Evolutionary conservation across 2,797 vertebrate genomes (phyloP).

Genomic region (Gallinago stenura): DNA sequence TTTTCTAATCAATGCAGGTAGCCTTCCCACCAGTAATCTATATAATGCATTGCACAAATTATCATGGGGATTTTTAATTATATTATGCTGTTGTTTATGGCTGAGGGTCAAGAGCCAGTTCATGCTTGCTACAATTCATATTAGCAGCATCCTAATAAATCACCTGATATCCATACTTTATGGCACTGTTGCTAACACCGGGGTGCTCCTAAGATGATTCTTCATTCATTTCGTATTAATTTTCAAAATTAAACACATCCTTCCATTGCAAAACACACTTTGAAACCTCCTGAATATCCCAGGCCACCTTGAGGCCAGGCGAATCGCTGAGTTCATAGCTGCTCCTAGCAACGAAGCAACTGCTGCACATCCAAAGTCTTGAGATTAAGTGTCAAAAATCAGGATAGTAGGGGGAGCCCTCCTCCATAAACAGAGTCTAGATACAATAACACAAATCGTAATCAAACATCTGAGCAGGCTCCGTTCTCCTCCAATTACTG

Average conservation of each 20-base stretch:
- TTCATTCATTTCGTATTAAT: neutral
- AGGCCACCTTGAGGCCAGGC: neutral
- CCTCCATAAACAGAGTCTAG: neutral
- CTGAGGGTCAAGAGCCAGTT: neutral
- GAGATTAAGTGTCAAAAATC: neutral
- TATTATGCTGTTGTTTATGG: neutral
- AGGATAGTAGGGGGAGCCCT: neutral
- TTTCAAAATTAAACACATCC: neutral
- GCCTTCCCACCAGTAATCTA: neutral
- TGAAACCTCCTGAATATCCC: neutral
- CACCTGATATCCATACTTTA: neutral
- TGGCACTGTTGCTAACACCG: neutral
- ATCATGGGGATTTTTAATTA: fast-evolving
- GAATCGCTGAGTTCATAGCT: neutral
- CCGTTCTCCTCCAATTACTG: neutral
- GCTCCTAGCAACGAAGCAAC: neutral
- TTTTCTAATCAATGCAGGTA: neutral
- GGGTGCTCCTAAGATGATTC: neutral
- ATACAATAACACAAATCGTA: neutral
- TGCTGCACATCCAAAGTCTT: neutral
- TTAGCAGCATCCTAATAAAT: neutral
- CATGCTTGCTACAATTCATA: neutral
- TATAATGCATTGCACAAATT: neutral
- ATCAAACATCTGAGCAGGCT: neutral
- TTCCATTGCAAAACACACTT: neutral